Conservation (phyloP, 2,888 invertebrate species). For the Callyntrura sp. region DNA sequence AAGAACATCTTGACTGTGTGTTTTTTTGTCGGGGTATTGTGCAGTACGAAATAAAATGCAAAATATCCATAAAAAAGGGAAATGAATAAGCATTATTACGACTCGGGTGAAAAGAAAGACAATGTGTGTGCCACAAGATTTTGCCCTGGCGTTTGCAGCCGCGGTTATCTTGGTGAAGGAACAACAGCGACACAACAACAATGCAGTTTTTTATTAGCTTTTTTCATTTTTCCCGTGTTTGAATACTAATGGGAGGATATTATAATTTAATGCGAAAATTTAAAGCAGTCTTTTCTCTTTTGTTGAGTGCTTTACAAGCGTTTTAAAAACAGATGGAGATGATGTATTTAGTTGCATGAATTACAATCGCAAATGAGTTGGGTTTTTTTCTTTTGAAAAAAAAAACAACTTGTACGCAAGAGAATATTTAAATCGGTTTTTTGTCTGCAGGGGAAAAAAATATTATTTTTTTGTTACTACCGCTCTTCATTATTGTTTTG, state of each 20-base stretch:
- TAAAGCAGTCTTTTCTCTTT: slow-evolving; percentile 17
- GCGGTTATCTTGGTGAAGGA: not conserved
- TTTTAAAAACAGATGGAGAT: no score
- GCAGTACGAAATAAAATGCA: slow-evolving; percentile 15
- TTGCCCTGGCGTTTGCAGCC: no score
- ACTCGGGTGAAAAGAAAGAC: not conserved
- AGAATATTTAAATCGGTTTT: slow-evolving; percentile 32
- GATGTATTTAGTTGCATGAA: slow-evolving; percentile 46
- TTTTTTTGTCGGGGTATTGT: no score
- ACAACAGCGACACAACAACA: slow-evolving; percentile 20
- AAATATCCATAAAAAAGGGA: not conserved
- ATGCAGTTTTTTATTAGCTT: slow-evolving; percentile 38
- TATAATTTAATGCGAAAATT: slow-evolving; percentile 48
- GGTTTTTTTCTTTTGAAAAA: not conserved
- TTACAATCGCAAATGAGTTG: slow-evolving; percentile 71
- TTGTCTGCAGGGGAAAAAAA: not conserved
- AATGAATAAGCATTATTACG: not conserved
- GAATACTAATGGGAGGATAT: slow-evolving; percentile 56
- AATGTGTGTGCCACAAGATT: no score
- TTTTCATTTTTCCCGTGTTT: slow-evolving; percentile 40
- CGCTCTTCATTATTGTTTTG: no score
- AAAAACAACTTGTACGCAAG: slow-evolving; percentile 19
- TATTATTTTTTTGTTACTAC: not conserved
- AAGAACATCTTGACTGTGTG: no score
- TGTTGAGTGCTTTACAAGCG: not conserved